These are phyloP conservation scores for Ginglymostoma cirratum DNA, from an alignment of 2,113 vertebrate species.

Conservation along the genomic window DNA sequence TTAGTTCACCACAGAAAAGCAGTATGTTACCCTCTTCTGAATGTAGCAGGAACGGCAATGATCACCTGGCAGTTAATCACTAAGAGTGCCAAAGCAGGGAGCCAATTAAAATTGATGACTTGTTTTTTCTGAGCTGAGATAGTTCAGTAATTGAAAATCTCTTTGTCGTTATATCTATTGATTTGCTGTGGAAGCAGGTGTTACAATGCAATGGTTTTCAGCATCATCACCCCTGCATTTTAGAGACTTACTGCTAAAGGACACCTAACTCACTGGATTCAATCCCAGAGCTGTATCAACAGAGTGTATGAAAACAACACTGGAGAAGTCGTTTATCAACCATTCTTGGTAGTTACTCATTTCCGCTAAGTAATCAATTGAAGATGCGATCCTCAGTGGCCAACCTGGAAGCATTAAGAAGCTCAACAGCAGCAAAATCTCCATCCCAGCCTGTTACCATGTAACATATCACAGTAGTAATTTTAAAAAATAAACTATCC, in stretches of 20 bases:
- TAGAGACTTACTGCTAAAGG: background rate
- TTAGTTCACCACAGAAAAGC: background rate
- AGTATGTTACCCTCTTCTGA: background rate
- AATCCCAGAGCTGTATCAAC: background rate
- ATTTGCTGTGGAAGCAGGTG: background rate
- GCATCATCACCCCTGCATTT: background rate
- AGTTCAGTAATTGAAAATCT: slow-evolving; percentile 19
- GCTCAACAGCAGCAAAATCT: background rate
- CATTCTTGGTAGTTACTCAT: background rate
- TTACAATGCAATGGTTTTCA: background rate
- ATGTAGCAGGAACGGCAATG: background rate
- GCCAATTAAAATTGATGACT: slow-evolving; percentile 12
- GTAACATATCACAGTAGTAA: too few relatives aligned
- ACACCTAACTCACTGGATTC: background rate
- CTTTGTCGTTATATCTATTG: background rate
- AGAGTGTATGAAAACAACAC: background rate
- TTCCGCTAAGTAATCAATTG: background rate
- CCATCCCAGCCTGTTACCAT: background rate
- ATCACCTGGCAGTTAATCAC: slow-evolving; percentile 19
- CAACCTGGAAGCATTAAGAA: background rate
- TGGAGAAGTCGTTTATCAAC: background rate
- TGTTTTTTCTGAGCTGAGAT: background rate
- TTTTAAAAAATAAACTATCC: background rate
- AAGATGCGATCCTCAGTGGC: background rate
- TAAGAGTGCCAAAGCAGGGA: background rate